Evolutionary conservation across 2,797 vertebrate genomes (phyloP).

Genomic region (Brotogeris chrysoptera): DNA sequence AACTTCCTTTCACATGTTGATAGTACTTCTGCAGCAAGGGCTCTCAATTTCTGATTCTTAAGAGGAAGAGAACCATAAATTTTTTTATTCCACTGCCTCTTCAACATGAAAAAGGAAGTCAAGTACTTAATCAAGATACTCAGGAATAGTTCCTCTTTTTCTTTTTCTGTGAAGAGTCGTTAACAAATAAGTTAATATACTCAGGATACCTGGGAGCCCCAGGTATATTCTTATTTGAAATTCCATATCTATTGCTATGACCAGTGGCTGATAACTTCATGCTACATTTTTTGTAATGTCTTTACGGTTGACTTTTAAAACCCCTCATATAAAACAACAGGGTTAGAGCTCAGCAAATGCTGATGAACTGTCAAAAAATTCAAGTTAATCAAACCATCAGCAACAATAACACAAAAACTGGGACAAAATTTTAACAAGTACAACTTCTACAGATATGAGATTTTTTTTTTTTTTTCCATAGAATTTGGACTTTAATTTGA

Average conservation of each 20-base stretch:
- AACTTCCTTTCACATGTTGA: not conserved
- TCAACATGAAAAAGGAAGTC: not conserved
- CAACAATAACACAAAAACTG: not conserved
- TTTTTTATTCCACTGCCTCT: not conserved
- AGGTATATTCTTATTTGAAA: not conserved
- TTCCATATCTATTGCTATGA: not conserved
- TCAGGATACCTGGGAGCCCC: not conserved
- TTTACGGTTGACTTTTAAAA: not conserved
- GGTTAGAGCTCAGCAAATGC: not conserved
- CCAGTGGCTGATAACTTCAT: not conserved
- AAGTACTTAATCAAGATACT: constrained; percentile 5
- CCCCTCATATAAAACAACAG: not conserved
- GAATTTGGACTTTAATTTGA: not conserved
- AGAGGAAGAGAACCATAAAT: not conserved
- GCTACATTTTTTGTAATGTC: not conserved
- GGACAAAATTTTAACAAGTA: not conserved
- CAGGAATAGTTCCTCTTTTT: not conserved
- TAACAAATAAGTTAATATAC: not conserved
- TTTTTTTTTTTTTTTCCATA: not conserved
- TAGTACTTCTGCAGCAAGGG: not conserved
- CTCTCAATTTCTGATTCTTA: not conserved
- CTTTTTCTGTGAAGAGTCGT: not conserved
- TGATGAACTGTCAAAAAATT: not conserved
- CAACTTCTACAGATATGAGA: not conserved
- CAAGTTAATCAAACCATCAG: not conserved